These are phyloP conservation scores for Pollenia angustigena DNA, from an alignment of 2,888 invertebrate genomes.

Conservation along the genomic window DNA sequence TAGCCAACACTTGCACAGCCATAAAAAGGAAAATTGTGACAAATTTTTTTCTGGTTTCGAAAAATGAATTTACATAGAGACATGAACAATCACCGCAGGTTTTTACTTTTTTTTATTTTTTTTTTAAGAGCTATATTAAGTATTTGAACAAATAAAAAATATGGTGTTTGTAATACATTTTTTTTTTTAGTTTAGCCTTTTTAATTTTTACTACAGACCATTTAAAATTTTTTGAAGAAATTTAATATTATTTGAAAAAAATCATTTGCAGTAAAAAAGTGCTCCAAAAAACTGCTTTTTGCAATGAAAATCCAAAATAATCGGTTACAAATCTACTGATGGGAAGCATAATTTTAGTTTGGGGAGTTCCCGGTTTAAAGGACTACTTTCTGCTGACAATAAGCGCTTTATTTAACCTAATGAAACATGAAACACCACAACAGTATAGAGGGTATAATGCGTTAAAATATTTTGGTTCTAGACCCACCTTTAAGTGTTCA, in stretches of 20 bases:
- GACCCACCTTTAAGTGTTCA: too few species aligned
- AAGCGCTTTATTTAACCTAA: too few species aligned
- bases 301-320: too few species aligned
- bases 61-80: conserved; percentile 52
- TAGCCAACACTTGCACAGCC: conserved; percentile 29
- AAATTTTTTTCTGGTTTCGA: neutral
- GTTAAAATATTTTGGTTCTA: too few species aligned
- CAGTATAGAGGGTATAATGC: too few species aligned
- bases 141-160: conserved; percentile 38
- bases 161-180: neutral
- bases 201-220: neutral
- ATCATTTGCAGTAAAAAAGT: neutral
- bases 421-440: too few species aligned
- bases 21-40: conserved; percentile 49
- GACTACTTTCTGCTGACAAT: too few species aligned
- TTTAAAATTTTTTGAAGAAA: neutral
- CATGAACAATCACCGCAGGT: conserved; percentile 29
- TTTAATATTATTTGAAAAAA: neutral
- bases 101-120: conserved; percentile 56
- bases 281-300: too few species aligned
- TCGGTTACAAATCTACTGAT: too few species aligned
- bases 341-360: too few species aligned
- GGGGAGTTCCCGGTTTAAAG: too few species aligned
- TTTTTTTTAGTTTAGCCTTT: neutral
- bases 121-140: conserved; percentile 51